Evolutionary conservation across 2,113 vertebrate species (phyloP), one percentile per base, ranked within the genome.

Genomic region (Oxygymnocypris stewartii): DNA sequence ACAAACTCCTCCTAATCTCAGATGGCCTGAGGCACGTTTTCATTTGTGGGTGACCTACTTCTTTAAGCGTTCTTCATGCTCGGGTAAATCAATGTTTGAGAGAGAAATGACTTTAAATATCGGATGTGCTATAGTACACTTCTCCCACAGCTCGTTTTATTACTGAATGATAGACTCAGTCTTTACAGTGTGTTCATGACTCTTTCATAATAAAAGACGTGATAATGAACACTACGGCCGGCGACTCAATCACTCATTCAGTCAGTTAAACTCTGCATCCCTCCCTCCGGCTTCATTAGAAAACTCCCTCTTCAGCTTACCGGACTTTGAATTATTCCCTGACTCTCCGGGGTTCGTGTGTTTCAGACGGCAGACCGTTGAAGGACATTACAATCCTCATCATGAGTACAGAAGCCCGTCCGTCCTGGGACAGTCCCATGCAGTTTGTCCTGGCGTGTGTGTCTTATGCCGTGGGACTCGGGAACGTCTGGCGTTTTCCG

Each of bases 401-500:
- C 65, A 71, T 79, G 65, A n/a, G 91, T 93, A 95, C 95, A 87
- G 96, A 96, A 20, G 86, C 84, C 0, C 93, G 97, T 88, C 96
- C 96, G 0, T 93, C 93, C 0, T 99, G 97, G 98, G 94, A 95
- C 89, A 96, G 91, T 82, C 95, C 96, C 65, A 88, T 94, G 74
- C 95, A 99, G 90, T 99, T 99, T 67, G 25, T 99, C 18, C 93
- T 99, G 0, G 97, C 97, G 0, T 99, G 98, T 90, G 96, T 99
- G 59, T 98, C 97, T 0, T 99, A 96, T 23, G 96, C 97, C 0
- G 96, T 99, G 65, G 98, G 98, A 31, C 93, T 99, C 87, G 98
- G 98, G 13, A 99, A 99, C 18, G 97, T 99, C 44, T 99, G 98
- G 98, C 94, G 98, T 51, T 99, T 99, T 89, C 97, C 98, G 0